Evolutionary conservation across 2,888 invertebrate genomes (phyloP).

Genomic region (Alcis repandata): DNA sequence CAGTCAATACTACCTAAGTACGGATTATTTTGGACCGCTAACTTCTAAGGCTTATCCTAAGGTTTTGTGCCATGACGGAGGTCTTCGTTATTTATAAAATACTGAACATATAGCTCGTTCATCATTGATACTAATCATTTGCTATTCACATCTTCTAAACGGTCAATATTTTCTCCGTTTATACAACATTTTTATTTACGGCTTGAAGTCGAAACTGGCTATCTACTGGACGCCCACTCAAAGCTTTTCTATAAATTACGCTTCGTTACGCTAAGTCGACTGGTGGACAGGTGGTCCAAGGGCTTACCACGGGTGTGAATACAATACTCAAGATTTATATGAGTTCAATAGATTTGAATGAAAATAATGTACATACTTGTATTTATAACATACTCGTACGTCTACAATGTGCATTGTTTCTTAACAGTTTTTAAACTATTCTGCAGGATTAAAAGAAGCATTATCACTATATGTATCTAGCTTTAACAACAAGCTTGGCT

Average conservation of each 20-base stretch:
- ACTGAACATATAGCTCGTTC: slow-evolving; percentile 9
- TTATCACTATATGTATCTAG: too few relatives aligned
- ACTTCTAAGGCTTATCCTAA: background rate
- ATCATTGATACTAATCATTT: slow-evolving; percentile 27
- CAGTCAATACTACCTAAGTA: too few relatives aligned
- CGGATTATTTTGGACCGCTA: too few relatives aligned
- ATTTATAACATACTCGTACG: background rate
- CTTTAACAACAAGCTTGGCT: too few relatives aligned
- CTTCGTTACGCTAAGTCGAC: slow-evolving; percentile 76
- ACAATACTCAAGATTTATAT: slow-evolving; percentile 12
- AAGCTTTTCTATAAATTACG: slow-evolving; percentile 73
- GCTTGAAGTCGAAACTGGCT: slow-evolving; percentile 31
- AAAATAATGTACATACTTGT: background rate
- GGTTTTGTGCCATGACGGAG: slow-evolving; percentile 13
- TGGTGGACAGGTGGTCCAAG: slow-evolving; percentile 72
- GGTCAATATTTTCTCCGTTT: slow-evolving; percentile 32
- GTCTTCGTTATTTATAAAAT: slow-evolving; percentile 22
- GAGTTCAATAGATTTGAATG: slow-evolving; percentile 11
- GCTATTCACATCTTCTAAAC: slow-evolving; percentile 18
- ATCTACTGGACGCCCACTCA: slow-evolving; percentile 33
- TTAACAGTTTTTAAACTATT: too few relatives aligned
- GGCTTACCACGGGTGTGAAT: slow-evolving; percentile 25
- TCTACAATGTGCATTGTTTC: too few relatives aligned
- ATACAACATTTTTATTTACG: slow-evolving; percentile 36
- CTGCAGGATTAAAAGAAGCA: too few relatives aligned